These are phyloP conservation scores for Bovichtus variegatus DNA, from an alignment of 2,797 vertebrate genomes.

Conservation along the genomic window DNA sequence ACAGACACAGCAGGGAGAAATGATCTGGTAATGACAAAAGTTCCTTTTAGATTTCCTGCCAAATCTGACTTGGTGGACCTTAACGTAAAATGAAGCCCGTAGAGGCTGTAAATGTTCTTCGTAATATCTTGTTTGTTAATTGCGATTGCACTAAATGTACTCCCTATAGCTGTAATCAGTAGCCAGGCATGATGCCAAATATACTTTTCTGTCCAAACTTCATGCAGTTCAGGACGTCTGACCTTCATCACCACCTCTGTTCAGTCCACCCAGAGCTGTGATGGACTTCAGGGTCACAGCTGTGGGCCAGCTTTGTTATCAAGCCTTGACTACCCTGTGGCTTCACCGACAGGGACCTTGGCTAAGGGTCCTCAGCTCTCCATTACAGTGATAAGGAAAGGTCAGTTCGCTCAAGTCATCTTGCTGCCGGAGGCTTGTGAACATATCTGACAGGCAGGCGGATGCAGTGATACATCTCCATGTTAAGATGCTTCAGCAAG, in stretches of 20 bases:
- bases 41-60: not conserved
- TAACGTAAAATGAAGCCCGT: not conserved
- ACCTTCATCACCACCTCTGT: constrained; percentile 40
- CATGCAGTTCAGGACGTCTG: not conserved
- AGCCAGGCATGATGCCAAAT: not conserved
- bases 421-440: constrained; percentile 73
- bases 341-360: constrained; percentile 78
- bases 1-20: not conserved
- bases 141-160: not conserved
- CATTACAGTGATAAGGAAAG: constrained; percentile 85
- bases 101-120: not conserved
- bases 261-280: constrained; percentile 59
- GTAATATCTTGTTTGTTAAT: not conserved
- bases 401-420: constrained; percentile 75
- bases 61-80: not conserved
- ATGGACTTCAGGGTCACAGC: constrained; percentile 80
- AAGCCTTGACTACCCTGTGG: constrained; percentile 71
- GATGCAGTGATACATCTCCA: constrained; percentile 48
- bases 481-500: constrained; percentile 46
- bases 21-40: not conserved
- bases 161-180: not conserved
- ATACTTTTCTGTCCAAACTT: constrained; percentile 26
- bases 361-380: constrained; percentile 81
- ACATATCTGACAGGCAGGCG: constrained; percentile 36
- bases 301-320: constrained; percentile 82